Base-by-base conservation (phyloP, 2,888 invertebrate genomes). In the Drosophila phalerata region DNA sequence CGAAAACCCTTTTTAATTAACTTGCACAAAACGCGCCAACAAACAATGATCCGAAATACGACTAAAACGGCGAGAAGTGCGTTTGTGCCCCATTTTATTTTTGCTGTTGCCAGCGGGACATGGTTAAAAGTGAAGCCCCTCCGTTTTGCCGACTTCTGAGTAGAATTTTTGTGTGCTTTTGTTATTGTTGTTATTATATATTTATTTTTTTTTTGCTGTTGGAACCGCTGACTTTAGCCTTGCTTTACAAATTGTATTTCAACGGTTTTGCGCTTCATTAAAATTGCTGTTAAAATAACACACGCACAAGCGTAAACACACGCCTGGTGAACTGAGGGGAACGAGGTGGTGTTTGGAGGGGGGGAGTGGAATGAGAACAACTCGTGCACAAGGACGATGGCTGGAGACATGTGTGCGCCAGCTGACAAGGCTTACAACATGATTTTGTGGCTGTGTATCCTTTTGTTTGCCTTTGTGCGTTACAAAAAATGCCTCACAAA, bases 281-380 rank as follows among this genome's bases (percentile, higher is more conserved):
- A 84, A 84, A 88, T 82, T 84, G 84, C 86, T 88, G 88, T 88
- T 88, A 83, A 82, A 84, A 82, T 88, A 88, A 85, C 86, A 80
- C 82, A 85, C 88, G 85, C 73, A 78, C 73, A 64, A 48, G 61
- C 49, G 48, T 37, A 69, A 53, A 58, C 48, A 60, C 60, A 53
- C 40, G 52, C 48, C 19, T 22, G 32, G 38, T 30, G 19, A 40
- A 53, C 15, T 5, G 17, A 9, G 6, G 32, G 9, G 13, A 19
- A n/a, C 17, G 17, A 43, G 10, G 10, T 10, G 45, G 22, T 22
- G 17, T 15, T 22, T 2, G 10, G 25, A 58, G 19, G 2, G 13
- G 32, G 61, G n/a, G 17, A 15, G 38, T 32, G 42, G 38, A 69
- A 69, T 51, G 51, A 38, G 79, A 52, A 43, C 68, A 67, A 40